These are phyloP conservation scores for Lycocorax pyrrhopterus DNA, from an alignment of 2,113 vertebrate genomes.

Conservation along the genomic window DNA sequence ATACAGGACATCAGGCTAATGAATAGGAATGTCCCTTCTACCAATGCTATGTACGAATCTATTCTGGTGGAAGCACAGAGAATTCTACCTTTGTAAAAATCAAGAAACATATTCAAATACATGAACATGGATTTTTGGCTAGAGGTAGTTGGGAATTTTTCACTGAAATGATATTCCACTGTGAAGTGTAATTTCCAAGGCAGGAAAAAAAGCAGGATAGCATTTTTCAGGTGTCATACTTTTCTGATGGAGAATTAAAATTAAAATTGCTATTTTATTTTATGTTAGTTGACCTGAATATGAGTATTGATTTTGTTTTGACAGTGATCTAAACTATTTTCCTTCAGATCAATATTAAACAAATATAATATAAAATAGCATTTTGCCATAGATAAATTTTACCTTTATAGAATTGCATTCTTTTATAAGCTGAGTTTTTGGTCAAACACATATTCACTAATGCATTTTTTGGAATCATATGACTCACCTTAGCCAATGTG, in stretches of 20 bases:
- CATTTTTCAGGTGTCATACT: neutral
- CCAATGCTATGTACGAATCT: neutral
- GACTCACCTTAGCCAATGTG: neutral
- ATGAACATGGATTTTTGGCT: neutral
- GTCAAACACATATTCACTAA: neutral
- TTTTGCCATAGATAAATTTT: neutral
- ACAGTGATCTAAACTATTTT: conserved; percentile 42
- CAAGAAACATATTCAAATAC: neutral
- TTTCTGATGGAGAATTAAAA: conserved; percentile 19
- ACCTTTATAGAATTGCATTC: neutral
- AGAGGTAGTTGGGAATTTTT: neutral
- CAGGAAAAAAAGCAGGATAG: neutral
- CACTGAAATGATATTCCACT: neutral
- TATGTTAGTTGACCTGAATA: conserved; percentile 24
- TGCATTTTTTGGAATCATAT: neutral
- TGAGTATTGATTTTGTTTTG: conserved; percentile 46
- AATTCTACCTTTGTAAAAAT: neutral
- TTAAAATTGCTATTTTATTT: conserved; percentile 36
- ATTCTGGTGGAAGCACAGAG: neutral
- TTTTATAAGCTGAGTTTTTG: neutral
- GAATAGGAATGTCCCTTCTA: neutral
- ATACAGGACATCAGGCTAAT: neutral
- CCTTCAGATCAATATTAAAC: conserved; percentile 41
- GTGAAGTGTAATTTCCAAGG: conserved; percentile 9
- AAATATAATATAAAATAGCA: conserved; percentile 5